phyloP scores from a whole-genome alignment of 2,797 vertebrate species.

The Ataeniobius toweri region DNA sequence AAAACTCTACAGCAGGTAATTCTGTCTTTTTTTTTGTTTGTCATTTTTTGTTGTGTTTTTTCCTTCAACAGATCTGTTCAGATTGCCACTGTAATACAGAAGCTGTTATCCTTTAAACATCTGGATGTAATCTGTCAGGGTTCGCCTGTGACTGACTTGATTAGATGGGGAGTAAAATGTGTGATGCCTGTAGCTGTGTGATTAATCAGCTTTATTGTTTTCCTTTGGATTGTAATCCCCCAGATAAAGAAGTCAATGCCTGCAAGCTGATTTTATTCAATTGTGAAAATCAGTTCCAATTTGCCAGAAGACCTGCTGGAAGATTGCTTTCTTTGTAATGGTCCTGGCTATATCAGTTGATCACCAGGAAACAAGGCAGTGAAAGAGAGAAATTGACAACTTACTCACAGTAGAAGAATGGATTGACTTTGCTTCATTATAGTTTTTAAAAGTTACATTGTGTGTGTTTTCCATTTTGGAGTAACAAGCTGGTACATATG shows the following conservation, averaged over 20 bases:
- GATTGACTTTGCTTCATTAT: not conserved
- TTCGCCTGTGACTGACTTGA: constrained; percentile 27
- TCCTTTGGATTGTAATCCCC: constrained; percentile 24
- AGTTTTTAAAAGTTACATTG: not conserved
- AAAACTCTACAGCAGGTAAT: constrained; percentile 80
- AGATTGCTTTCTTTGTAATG: constrained; percentile 39
- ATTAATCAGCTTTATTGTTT: constrained; percentile 56
- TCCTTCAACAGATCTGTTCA: not conserved
- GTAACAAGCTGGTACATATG: too few species aligned
- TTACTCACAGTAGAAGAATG: not conserved
- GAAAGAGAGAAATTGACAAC: constrained; percentile 7
- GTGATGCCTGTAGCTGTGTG: constrained; percentile 29
- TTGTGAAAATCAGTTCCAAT: constrained; percentile 20
- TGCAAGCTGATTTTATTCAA: constrained; percentile 50
- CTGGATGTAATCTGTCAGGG: not conserved
- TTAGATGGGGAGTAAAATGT: constrained; percentile 35
- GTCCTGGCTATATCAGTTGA: constrained; percentile 17
- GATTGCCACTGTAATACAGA: not conserved
- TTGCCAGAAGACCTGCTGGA: constrained; percentile 11
- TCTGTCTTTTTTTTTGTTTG: not conserved
- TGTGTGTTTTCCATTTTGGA: too few species aligned
- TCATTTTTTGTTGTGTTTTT: not conserved
- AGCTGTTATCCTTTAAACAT: not conserved
- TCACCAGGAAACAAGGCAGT: constrained; percentile 4
- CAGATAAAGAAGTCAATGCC: constrained; percentile 12